Evolutionary conservation across 1,140 invertebrate species (phyloP), one percentile per base, ranked within the genome.

Genomic region (Drosophila santomea): DNA sequence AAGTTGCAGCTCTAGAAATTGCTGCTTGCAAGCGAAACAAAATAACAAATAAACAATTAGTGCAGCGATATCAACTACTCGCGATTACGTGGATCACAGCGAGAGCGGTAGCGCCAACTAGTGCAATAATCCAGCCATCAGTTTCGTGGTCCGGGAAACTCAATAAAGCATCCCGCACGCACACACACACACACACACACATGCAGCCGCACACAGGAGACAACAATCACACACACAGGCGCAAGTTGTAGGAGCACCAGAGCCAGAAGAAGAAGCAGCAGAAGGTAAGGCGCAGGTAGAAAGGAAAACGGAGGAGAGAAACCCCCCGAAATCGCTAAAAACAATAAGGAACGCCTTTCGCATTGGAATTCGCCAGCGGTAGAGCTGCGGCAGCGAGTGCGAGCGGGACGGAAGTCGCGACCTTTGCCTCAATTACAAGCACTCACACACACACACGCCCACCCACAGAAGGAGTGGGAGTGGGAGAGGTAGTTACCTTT

Each of bases 391-490:
- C 28, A 43, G 28, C 43, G 43, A 50, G 60, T 54, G 63, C 55
- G 43, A 74, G 63, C 48, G 61, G 25, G 48, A 66, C 23, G 17
- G 11, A 28, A 50, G 74, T 68, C 84, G 84, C 83, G 83, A 88
- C 83, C 83, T 88, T 88, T 88, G 83, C 83, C 83, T 88, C 84
- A 88, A 89, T 88, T 89, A 88, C 83, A 83, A 86, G 75, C 82
- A 78, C 79, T 83, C 73, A 84, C 63, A 79, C 77, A 79, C 67
- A 59, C 47, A 45, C 51, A 54, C 44, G 38, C 66, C 45, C n/a
- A 35, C 66, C 45, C n/a, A 35, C 35, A 23, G 17, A 38, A 43
- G 50, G 63, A 54, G 67, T 55, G 44, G 36, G 51, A 57, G 45
- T 55, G 47, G 45, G 72, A 36, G 54, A 44, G 73, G 48, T 23